Conservation (phyloP, 1,140 invertebrate species). For the Pissodes strobi region DNA sequence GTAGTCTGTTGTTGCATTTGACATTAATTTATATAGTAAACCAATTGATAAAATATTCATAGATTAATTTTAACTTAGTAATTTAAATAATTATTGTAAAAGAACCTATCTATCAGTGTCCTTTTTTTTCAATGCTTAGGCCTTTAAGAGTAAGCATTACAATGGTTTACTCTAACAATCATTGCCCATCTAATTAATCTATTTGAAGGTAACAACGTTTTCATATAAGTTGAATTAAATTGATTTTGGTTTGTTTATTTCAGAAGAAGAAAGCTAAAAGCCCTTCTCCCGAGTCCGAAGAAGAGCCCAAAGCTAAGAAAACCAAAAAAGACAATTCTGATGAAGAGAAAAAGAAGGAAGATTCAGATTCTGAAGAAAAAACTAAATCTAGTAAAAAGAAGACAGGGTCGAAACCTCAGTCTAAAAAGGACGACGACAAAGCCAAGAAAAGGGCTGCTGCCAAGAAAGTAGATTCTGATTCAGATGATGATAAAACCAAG, state of each 20-base stretch:
- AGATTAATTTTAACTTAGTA: too few relatives aligned
- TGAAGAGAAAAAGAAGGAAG: slow-evolving; percentile 46
- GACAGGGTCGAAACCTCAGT: slow-evolving; percentile 30
- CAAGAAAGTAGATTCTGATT: slow-evolving; percentile 50
- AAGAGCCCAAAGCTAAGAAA: slow-evolving; percentile 38
- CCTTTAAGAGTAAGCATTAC: too few relatives aligned
- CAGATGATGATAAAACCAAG: slow-evolving; percentile 41
- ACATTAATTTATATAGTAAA: too few relatives aligned
- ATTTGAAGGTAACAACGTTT: background rate
- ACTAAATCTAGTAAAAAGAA: slow-evolving; percentile 37
- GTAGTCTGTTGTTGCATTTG: too few relatives aligned
- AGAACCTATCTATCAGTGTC: too few relatives aligned
- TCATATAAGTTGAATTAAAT: background rate
- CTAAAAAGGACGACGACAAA: slow-evolving; percentile 41
- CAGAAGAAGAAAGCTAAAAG: slow-evolving; percentile 37
- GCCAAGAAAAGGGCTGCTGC: slow-evolving; percentile 57
- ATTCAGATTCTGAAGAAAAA: slow-evolving; percentile 37
- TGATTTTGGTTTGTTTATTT: slow-evolving; percentile 19
- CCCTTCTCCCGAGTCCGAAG: slow-evolving; percentile 38
- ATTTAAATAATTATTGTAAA: too few relatives aligned
- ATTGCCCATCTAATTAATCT: too few relatives aligned
- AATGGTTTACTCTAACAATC: too few relatives aligned
- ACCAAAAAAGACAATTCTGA: slow-evolving; percentile 39
- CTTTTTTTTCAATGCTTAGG: too few relatives aligned
- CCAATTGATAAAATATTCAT: too few relatives aligned